Evolutionary conservation across 2,113 vertebrate species (phyloP).

Genomic region (Clarias batrachus): DNA sequence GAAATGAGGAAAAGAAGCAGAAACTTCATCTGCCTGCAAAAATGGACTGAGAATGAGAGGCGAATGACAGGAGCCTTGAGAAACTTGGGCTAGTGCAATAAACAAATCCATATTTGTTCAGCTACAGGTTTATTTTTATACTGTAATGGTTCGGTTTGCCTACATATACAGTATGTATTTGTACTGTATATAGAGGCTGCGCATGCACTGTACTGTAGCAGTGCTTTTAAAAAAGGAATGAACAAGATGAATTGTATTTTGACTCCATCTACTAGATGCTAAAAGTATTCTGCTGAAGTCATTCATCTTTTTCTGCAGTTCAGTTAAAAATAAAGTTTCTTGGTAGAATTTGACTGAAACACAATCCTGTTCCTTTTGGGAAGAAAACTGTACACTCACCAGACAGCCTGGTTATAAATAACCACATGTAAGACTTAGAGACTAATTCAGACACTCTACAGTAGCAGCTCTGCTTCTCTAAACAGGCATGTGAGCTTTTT

Average conservation of each 20-base stretch:
- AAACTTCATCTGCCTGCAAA: not conserved
- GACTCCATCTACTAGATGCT: not conserved
- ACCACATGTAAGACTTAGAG: not conserved
- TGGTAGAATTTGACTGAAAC: not conserved
- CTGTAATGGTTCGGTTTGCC: not conserved
- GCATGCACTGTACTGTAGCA: not conserved
- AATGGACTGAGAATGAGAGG: not conserved
- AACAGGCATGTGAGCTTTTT: not conserved
- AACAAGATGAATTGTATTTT: not conserved
- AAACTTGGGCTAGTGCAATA: not conserved
- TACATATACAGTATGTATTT: not conserved
- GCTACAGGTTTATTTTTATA: not conserved
- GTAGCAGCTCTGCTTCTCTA: conserved; percentile 24
- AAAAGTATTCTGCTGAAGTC: not conserved
- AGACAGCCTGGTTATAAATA: conserved; percentile 50
- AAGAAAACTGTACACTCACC: not conserved
- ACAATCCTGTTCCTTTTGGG: not conserved
- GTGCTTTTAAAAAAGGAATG: not conserved
- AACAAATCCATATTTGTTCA: not conserved
- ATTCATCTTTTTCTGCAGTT: not conserved
- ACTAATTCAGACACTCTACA: conserved; percentile 16
- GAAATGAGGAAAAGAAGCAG: conserved; percentile 30
- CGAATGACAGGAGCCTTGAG: not conserved
- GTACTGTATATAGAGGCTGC: not conserved
- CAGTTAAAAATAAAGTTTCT: not conserved